These are phyloP conservation scores for Lysiphlebus fabarum DNA, from an alignment of 1,140 invertebrate species.

Conservation along the genomic window DNA sequence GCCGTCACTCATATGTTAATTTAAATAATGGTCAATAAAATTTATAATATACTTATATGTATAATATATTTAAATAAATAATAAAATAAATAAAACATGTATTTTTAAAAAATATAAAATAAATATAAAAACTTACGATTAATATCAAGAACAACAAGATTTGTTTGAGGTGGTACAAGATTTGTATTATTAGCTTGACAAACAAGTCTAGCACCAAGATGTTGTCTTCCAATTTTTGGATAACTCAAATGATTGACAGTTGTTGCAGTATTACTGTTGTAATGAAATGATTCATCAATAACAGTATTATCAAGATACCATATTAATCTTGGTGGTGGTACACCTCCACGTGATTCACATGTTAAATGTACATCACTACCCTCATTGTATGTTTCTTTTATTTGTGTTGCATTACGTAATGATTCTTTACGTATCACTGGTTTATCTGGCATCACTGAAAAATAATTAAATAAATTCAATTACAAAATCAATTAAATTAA, in stretches of 20 bases:
- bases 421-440: constrained; percentile 57
- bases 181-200: constrained; percentile 86
- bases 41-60: too few relatives aligned
- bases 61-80: neutral
- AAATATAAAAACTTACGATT: constrained; percentile 69
- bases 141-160: constrained; percentile 76
- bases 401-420: constrained; percentile 43
- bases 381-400: constrained; percentile 60
- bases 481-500: neutral
- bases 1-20: too few relatives aligned
- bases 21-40: too few relatives aligned
- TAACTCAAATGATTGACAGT: constrained; percentile 76
- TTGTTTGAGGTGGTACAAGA: constrained; percentile 68
- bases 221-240: constrained; percentile 70
- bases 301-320: constrained; percentile 82
- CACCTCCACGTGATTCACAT: constrained; percentile 63
- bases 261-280: constrained; percentile 61
- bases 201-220: constrained; percentile 73
- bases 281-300: constrained; percentile 77
- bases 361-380: constrained; percentile 58
- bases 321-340: constrained; percentile 72
- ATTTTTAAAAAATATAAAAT: neutral
- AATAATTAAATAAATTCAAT: constrained; percentile 4
- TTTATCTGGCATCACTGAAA: constrained; percentile 51
- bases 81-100: neutral